Percentiles rank a stretch among this genome's conserved stretches.
Conservation (phyloP, 2,888 invertebrate genomes). For the Phoenoteleia sp. region DNA sequence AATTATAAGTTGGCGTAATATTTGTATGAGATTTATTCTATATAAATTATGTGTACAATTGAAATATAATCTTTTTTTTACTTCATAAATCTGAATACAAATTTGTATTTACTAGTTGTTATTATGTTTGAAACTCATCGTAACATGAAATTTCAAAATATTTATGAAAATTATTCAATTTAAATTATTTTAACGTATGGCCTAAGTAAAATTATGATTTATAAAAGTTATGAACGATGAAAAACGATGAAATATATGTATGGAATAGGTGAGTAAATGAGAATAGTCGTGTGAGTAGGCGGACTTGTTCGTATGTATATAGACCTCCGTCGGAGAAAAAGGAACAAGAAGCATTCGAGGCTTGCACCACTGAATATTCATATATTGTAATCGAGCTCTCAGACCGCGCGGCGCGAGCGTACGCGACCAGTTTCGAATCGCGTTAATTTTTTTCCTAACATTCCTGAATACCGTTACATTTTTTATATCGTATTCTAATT, state of each 20-base stretch:
- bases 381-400: slow-evolving; percentile 85
- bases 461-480: slow-evolving; percentile 45
- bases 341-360: slow-evolving; percentile 75
- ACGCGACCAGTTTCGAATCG: slow-evolving; percentile 72
- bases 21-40: too few relatives aligned
- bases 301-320: slow-evolving; percentile 68
- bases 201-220: slow-evolving; percentile 3
- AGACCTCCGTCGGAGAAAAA: slow-evolving; percentile 71
- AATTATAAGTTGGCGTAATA: too few relatives aligned
- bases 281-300: slow-evolving; percentile 65
- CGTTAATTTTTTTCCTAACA: slow-evolving; percentile 62
- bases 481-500: slow-evolving; percentile 31
- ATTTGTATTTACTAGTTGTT: too few relatives aligned
- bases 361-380: slow-evolving; percentile 84
- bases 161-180: not conserved
- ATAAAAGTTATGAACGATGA: slow-evolving; percentile 22
- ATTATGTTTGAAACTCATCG: not conserved
- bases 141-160: not conserved
- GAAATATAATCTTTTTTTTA: too few relatives aligned
- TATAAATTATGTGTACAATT: too few relatives aligned
- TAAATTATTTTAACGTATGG: not conserved
- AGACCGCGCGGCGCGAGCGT: slow-evolving; percentile 72
- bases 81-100: too few relatives aligned
- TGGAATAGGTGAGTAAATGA: slow-evolving; percentile 48
- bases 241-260: slow-evolving; percentile 4